These are phyloP conservation scores for Lordiphosa fenestrarum DNA, from an alignment of 2,888 invertebrate genomes.

Conservation along the genomic window DNA sequence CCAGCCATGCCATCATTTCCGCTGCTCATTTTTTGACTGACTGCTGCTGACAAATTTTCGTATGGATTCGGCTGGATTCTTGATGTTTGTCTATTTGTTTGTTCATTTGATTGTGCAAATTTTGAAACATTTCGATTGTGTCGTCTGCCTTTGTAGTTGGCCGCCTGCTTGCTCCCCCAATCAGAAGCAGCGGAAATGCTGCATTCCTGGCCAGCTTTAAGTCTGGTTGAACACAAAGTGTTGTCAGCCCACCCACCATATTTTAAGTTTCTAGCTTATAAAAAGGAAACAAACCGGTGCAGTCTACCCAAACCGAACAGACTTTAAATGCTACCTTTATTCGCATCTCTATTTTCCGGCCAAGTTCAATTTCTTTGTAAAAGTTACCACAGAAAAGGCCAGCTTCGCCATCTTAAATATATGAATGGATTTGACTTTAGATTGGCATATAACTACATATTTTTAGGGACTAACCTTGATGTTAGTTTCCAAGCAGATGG, in stretches of 20 bases:
- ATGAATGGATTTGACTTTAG: not conserved
- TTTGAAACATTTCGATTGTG: slow-evolving; percentile 51
- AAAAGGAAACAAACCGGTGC: too few relatives aligned
- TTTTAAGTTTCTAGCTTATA: too few relatives aligned
- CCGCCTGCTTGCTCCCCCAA: slow-evolving; percentile 31
- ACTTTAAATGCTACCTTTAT: too few relatives aligned
- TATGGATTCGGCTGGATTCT: slow-evolving; percentile 31
- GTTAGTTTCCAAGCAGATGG: too few relatives aligned
- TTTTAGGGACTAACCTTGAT: too few relatives aligned
- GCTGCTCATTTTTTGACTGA: slow-evolving; percentile 65
- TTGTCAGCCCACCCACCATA: too few relatives aligned
- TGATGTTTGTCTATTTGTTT: slow-evolving; percentile 53
- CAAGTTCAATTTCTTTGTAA: slow-evolving; percentile 42
- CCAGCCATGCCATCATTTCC: slow-evolving; percentile 69
- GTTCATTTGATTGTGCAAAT: slow-evolving; percentile 62
- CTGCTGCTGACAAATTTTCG: slow-evolving; percentile 46
- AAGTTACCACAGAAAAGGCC: slow-evolving; percentile 48
- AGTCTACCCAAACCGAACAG: too few relatives aligned
- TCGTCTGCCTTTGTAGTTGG: slow-evolving; percentile 43
- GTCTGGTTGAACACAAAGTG: too few relatives aligned
- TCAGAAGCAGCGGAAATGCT: slow-evolving; percentile 48
- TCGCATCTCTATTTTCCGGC: slow-evolving; percentile 16
- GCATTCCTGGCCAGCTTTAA: not conserved
- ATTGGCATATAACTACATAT: not conserved
- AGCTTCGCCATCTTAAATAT: slow-evolving; percentile 42